phyloP scores from a whole-genome alignment of 2,113 vertebrate genomes.

The Cephalopholis sonnerati region DNA sequence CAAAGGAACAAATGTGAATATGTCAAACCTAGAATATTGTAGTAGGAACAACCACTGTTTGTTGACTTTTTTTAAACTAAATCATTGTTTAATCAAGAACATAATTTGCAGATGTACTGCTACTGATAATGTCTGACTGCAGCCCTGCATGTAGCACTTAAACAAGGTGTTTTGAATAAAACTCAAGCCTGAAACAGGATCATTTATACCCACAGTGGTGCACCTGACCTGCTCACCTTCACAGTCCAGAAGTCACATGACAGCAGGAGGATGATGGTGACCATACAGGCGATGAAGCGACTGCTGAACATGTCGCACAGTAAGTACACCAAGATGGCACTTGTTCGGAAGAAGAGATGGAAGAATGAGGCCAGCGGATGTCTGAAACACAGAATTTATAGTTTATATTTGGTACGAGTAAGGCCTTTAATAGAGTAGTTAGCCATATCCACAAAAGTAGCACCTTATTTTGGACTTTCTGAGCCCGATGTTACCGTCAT shows the following conservation, averaged over 20 bases:
- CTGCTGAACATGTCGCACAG: constrained; percentile 89
- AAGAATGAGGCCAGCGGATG: constrained; percentile 94
- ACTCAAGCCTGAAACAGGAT: not conserved
- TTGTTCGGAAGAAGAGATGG: constrained; percentile 94
- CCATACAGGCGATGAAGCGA: constrained; percentile 94
- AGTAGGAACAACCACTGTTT: not conserved
- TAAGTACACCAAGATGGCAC: constrained; percentile 91
- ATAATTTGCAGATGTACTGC: not conserved
- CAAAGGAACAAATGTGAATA: not conserved
- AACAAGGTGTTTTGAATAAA: not conserved
- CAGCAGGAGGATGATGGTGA: constrained; percentile 93
- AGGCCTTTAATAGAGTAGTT: too few species aligned
- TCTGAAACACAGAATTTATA: constrained; percentile 79
- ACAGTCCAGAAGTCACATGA: constrained; percentile 98
- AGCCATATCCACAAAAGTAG: rapidly evolving
- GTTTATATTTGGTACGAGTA: not conserved
- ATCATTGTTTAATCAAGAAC: not conserved
- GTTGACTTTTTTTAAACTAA: not conserved
- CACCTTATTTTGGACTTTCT: constrained; percentile 89
- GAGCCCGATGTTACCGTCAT: constrained; percentile 82
- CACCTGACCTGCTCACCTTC: constrained; percentile 83
- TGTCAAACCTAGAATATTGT: not conserved
- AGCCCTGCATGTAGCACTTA: not conserved
- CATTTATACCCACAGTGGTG: not conserved
- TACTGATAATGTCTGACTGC: too few species aligned